Evolutionary conservation across 2,113 vertebrate species (phyloP), one percentile per base, ranked within the genome.

Genomic region (Pholis gunnellus): DNA sequence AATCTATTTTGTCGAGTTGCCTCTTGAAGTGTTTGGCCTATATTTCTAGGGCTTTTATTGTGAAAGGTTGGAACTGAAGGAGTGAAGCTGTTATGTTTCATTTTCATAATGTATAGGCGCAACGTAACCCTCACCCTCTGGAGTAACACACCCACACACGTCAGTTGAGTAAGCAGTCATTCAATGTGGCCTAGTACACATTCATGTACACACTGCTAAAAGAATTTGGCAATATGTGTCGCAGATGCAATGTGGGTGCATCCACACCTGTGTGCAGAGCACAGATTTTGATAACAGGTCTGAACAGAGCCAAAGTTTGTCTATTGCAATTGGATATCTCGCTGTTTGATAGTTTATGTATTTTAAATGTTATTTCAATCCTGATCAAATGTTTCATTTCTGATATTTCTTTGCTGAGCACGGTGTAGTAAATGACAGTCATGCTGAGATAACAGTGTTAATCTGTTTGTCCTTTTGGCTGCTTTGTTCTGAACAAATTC

Each of bases 401-500:
- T 36, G 25, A 31, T 61, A 36, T 52, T 66, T 38, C 9, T 22
- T 38, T 66, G 14, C 44, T 44, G 2, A 29, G 22, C 31, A n/a
- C 6, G 42, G 15, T 72, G 46, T 25, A 7, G 15, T 74, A 18
- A 60, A 52, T 44, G 38, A 66, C 25, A 57, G 20, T 65, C 34
- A 14, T 75, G 42, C 40, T 44, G 57, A 69, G 66, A 82, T 81
- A 82, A 57, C 1, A 13, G 29, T 48, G 17, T 56, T 48, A 74
- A 73, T 83, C 44, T 60, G 17, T 63, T 40, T 59, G 48, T 72
- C 5, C 29, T 68, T 22, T 54, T 27, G 78, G 27, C 22, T 74
- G 22, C 59, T 57, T 68, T 76, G 56, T 87, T 84, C 60, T 78
- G 42, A 72, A 31, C 31, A 22, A 76, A 54, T 8, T 73, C 22